Conservation (phyloP, 2,113 vertebrate species). For the Scartelaos histophorus region DNA sequence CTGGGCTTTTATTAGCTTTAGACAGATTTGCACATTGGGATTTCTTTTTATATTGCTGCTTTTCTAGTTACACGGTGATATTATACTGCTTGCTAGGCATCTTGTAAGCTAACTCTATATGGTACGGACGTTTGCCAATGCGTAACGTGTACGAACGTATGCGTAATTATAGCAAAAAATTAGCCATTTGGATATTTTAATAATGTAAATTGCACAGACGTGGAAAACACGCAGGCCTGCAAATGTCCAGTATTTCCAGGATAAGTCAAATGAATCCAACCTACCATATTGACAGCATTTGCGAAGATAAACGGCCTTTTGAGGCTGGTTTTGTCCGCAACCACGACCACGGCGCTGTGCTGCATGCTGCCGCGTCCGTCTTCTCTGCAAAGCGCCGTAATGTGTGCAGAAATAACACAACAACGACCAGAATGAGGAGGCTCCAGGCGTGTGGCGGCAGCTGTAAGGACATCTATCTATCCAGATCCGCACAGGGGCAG, state of each 20-base stretch:
- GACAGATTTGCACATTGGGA: neutral
- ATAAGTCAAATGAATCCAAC: conserved; percentile 14
- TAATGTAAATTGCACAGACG: neutral
- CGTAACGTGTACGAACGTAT: neutral
- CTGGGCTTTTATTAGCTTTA: neutral
- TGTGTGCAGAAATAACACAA: conserved; percentile 11
- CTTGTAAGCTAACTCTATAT: neutral
- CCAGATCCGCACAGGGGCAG: neutral
- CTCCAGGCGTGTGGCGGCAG: conserved; percentile 1
- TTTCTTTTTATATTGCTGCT: neutral
- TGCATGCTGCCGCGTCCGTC: conserved; percentile 56
- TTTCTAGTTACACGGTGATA: neutral
- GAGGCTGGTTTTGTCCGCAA: conserved; percentile 71
- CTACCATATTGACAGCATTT: conserved; percentile 70
- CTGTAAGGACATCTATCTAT: conserved; percentile 35
- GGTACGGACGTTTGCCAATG: neutral
- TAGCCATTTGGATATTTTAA: neutral
- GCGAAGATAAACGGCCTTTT: conserved; percentile 72
- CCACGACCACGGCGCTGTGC: conserved; percentile 68
- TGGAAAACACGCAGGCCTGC: conserved; percentile 22
- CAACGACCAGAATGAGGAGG: neutral
- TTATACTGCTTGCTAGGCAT: neutral
- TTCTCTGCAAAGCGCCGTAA: conserved; percentile 18
- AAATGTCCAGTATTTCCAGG: conserved; percentile 2
- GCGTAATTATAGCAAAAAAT: neutral